phyloP scores from a whole-genome alignment of 2,113 vertebrate genomes.

The Coracopsis vasa region DNA sequence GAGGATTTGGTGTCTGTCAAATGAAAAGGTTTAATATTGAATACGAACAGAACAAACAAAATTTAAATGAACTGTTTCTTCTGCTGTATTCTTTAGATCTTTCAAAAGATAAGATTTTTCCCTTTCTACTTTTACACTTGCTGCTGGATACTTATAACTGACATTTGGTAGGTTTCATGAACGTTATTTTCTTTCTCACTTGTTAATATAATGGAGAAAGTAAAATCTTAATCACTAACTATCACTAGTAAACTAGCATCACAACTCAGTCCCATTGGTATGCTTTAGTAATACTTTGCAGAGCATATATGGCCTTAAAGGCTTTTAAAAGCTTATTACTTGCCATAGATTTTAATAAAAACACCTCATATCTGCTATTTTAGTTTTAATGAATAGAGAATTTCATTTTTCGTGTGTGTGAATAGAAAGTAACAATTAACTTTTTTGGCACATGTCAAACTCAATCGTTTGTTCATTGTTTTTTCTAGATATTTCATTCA shows the following conservation, averaged over 20 bases:
- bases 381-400: constrained; percentile 29
- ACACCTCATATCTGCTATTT: neutral
- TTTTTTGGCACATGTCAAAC: neutral
- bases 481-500: constrained; percentile 42
- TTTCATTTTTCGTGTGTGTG: neutral
- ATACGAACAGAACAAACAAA: neutral
- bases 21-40: neutral
- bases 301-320: neutral
- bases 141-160: neutral
- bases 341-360: constrained; percentile 14
- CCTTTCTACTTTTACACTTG: neutral
- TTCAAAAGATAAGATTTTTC: neutral
- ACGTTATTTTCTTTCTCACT: constrained; percentile 11
- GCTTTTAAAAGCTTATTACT: neutral
- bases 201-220: constrained; percentile 19
- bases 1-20: neutral
- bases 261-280: neutral
- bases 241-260: neutral
- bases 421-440: constrained; percentile 30
- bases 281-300: neutral
- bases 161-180: neutral
- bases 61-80: neutral
- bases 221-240: constrained; percentile 16
- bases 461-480: constrained; percentile 16
- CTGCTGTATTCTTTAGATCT: neutral